phyloP scores from a whole-genome alignment of 1,140 invertebrate genomes.

The Bombus superbus region DNA sequence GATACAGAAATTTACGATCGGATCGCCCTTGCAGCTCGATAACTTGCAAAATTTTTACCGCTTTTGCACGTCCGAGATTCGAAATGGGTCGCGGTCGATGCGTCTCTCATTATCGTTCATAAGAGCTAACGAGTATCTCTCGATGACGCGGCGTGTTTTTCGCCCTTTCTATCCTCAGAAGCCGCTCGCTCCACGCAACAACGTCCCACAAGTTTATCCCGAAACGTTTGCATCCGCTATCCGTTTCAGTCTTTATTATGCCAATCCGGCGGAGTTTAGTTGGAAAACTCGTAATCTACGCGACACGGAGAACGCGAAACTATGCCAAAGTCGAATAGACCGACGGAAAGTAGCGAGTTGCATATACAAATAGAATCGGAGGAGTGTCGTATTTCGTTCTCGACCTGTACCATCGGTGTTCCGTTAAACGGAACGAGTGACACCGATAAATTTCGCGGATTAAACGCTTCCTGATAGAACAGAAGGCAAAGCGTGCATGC shows the following conservation, averaged over 20 bases:
- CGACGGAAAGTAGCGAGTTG: neutral
- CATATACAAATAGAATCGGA: neutral
- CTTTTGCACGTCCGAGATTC: neutral
- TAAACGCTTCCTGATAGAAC: neutral
- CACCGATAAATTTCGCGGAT: slow-evolving; percentile 13
- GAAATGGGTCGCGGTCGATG: neutral
- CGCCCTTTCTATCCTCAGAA: neutral
- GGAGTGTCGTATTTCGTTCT: neutral
- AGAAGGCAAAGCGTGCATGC: slow-evolving; percentile 15
- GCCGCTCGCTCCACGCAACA: neutral
- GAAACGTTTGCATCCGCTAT: neutral
- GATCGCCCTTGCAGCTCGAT: neutral
- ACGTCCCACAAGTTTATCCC: neutral
- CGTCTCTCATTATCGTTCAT: neutral
- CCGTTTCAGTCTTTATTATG: neutral
- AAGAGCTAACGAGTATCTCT: neutral
- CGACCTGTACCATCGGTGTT: neutral
- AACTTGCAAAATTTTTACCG: neutral
- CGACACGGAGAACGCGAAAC: neutral
- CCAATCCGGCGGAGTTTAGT: neutral
- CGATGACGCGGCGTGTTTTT: neutral
- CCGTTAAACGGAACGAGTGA: neutral
- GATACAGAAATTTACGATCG: slow-evolving; percentile 29
- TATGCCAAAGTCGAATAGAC: slow-evolving; percentile 1
- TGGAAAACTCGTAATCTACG: neutral